phyloP scores from a whole-genome alignment of 2,888 invertebrate genomes.

The Drosophila bunnanda region DNA sequence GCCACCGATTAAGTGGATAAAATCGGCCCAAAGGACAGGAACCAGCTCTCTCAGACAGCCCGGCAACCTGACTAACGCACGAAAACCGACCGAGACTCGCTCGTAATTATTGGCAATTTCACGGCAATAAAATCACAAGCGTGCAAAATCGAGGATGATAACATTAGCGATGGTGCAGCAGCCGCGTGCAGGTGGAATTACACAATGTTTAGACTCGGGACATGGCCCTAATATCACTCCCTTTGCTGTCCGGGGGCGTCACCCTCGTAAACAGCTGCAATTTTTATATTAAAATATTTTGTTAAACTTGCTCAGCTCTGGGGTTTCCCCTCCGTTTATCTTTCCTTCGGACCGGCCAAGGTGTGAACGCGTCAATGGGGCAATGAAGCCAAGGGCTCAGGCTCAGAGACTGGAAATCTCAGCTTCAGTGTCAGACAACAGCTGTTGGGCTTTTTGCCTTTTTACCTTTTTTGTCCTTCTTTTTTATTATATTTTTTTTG shows the following conservation, averaged over 20 bases:
- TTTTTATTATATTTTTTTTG: constrained; percentile 3
- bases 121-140: constrained; percentile 82
- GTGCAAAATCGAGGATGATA: constrained; percentile 78
- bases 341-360: constrained; percentile 46
- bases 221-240: constrained; percentile 51
- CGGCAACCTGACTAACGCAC: constrained; percentile 46
- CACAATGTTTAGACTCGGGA: constrained; percentile 47
- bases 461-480: constrained; percentile 7
- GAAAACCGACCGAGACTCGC: constrained; percentile 38
- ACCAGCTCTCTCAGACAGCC: not conserved
- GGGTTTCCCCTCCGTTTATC: constrained; percentile 1
- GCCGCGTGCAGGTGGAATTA: constrained; percentile 64
- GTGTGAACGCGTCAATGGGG: constrained; percentile 80
- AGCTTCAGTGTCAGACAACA: constrained; percentile 29
- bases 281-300: constrained; percentile 65
- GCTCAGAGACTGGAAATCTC: constrained; percentile 13
- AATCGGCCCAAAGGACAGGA: constrained; percentile 24
- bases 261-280: constrained; percentile 67
- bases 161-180: constrained; percentile 36
- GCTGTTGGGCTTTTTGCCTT: constrained; percentile 36
- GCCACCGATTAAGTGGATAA: constrained; percentile 50
- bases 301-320: constrained; percentile 27
- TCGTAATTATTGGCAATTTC: constrained; percentile 82
- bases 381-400: constrained; percentile 59
- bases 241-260: constrained; percentile 57